These are phyloP conservation scores for Serilophus lunatus DNA, from an alignment of 2,113 vertebrate species.

Conservation along the genomic window DNA sequence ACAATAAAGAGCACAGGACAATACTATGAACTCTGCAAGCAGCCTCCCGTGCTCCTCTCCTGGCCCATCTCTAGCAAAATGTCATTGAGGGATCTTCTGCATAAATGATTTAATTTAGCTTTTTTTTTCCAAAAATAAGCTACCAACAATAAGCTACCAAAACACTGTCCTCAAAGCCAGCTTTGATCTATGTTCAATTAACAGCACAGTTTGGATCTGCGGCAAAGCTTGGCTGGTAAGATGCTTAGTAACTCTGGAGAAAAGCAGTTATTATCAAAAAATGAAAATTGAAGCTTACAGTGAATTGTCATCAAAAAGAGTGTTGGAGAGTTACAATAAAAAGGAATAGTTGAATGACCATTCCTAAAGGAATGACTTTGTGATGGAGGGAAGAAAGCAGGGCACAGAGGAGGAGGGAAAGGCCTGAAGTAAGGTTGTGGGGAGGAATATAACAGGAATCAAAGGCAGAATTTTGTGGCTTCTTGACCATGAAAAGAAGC, in stretches of 20 bases:
- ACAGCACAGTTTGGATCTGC: background rate
- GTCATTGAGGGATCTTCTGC: background rate
- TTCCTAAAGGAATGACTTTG: conserved; percentile 13
- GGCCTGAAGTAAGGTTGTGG: background rate
- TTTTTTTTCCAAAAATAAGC: background rate
- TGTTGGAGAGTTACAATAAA: background rate
- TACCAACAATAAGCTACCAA: background rate
- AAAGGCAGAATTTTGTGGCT: background rate
- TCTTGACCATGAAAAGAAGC: background rate
- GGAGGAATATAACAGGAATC: background rate
- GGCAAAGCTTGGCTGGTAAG: background rate
- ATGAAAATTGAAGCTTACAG: background rate
- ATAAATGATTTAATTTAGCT: background rate
- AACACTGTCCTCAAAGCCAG: background rate
- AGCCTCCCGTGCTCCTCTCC: background rate
- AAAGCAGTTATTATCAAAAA: background rate
- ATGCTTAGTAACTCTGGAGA: background rate
- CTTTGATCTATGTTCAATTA: background rate
- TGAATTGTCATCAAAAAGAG: background rate
- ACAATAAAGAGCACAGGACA: background rate
- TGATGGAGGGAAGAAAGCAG: background rate
- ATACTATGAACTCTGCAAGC: background rate
- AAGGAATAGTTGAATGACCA: background rate
- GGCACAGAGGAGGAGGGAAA: background rate
- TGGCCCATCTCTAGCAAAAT: background rate